Percentiles rank a stretch among this genome's conserved stretches.
Conservation (phyloP, 2,797 vertebrate genomes). For the Characodon lateralis region DNA sequence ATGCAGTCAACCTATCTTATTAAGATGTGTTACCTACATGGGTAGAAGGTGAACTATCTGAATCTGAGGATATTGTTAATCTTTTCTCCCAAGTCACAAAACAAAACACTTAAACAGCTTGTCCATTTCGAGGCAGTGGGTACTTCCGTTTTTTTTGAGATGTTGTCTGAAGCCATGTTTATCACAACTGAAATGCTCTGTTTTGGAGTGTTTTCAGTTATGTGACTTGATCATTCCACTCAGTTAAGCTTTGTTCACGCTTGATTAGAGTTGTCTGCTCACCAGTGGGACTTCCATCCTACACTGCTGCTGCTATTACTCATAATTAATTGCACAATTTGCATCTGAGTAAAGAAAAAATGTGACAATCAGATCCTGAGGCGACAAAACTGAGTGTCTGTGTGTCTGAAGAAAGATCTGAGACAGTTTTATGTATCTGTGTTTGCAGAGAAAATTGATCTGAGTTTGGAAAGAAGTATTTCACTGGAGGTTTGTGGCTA, state of each 20-base stretch:
- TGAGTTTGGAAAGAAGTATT: background rate
- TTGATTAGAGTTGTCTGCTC: slow-evolving; percentile 10
- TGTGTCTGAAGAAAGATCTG: background rate
- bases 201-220: slow-evolving; percentile 21
- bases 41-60: slow-evolving; percentile 32
- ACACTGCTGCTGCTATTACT: slow-evolving; percentile 31
- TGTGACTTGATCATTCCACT: slow-evolving; percentile 14
- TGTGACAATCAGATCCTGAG: slow-evolving; percentile 28
- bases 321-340: slow-evolving; percentile 53
- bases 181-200: slow-evolving; percentile 10
- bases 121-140: slow-evolving; percentile 6
- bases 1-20: background rate
- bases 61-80: slow-evolving; percentile 39
- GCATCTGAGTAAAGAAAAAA: slow-evolving; percentile 24
- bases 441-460: background rate
- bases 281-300: slow-evolving; percentile 1
- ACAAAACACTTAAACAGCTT: slow-evolving; percentile 26
- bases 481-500: background rate
- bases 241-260: background rate
- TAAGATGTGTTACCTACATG: slow-evolving; percentile 5
- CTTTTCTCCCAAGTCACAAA: slow-evolving; percentile 5
- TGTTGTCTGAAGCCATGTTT: slow-evolving; percentile 15
- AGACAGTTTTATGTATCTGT: background rate
- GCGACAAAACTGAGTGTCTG: slow-evolving; percentile 10
- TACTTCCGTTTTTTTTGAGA: slow-evolving; percentile 17